phyloP scores from a whole-genome alignment of 2,113 vertebrate genomes.

The Haemorhous mexicanus region DNA sequence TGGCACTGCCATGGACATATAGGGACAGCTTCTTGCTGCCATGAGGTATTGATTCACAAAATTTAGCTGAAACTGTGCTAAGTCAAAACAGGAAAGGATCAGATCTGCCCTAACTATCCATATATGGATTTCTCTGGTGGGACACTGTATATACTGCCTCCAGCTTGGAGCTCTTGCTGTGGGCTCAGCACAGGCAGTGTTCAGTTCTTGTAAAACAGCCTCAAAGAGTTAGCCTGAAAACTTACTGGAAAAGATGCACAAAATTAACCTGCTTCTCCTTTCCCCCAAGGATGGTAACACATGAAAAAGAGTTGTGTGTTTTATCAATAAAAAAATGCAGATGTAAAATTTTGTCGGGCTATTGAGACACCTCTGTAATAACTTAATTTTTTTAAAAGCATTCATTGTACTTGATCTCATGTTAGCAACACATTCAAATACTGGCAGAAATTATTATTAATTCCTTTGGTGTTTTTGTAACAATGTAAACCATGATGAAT shows the following conservation, averaged over 20 bases:
- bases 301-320: neutral
- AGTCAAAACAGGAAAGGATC: neutral
- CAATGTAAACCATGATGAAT: conserved; percentile 55
- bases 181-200: neutral
- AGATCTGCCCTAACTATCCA: neutral
- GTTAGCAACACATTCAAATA: conserved; percentile 34
- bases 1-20: neutral
- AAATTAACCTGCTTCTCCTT: neutral
- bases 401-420: neutral
- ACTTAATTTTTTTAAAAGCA: neutral
- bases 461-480: conserved; percentile 41
- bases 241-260: neutral
- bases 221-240: neutral
- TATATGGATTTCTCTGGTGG: neutral
- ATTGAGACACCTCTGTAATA: neutral
- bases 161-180: neutral
- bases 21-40: neutral
- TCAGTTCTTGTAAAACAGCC: neutral
- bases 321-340: neutral
- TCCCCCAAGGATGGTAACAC: neutral
- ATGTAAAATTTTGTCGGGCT: neutral
- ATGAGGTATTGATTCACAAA: neutral
- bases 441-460: conserved; percentile 49
- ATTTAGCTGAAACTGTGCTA: neutral
- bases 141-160: neutral